These are phyloP conservation scores for Lochmaea capreae DNA, from an alignment of 2,888 invertebrate species.

Conservation along the genomic window DNA sequence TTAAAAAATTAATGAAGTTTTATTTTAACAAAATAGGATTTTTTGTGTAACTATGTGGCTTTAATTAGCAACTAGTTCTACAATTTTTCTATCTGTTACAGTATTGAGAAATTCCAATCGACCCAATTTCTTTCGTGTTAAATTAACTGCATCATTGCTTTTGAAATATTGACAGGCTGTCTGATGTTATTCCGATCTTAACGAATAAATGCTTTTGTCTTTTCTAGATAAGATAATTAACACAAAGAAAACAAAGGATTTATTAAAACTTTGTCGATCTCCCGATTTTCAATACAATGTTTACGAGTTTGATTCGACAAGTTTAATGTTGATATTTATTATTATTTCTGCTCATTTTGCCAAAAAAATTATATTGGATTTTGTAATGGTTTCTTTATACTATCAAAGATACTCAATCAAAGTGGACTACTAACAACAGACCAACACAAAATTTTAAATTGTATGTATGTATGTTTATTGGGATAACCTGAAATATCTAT, in stretches of 20 bases:
- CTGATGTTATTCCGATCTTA: constrained; percentile 41
- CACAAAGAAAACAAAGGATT: constrained; percentile 38
- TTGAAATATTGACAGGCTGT: constrained; percentile 40
- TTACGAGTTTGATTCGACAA: neutral
- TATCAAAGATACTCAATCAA: too few relatives aligned
- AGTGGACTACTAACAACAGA: too few relatives aligned
- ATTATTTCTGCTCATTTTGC: too few relatives aligned
- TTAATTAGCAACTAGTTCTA: too few relatives aligned
- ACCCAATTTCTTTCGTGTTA: constrained; percentile 42
- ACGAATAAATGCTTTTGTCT: constrained; percentile 50
- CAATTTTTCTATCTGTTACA: neutral
- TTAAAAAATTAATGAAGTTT: too few relatives aligned
- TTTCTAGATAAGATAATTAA: constrained; percentile 48
- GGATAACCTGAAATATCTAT: too few relatives aligned
- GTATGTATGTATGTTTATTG: too few relatives aligned
- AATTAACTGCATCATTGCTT: constrained; percentile 44
- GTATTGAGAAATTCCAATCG: constrained; percentile 11
- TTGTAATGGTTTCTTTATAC: too few relatives aligned
- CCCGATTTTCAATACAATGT: neutral
- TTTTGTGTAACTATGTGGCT: too few relatives aligned
- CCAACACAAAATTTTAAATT: too few relatives aligned
- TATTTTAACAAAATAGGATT: too few relatives aligned
- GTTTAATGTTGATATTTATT: too few relatives aligned
- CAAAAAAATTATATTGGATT: neutral
- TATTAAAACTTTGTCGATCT: constrained; percentile 36